Evolutionary conservation across 1,140 invertebrate species (phyloP).

Genomic region (Megathymus violae): DNA sequence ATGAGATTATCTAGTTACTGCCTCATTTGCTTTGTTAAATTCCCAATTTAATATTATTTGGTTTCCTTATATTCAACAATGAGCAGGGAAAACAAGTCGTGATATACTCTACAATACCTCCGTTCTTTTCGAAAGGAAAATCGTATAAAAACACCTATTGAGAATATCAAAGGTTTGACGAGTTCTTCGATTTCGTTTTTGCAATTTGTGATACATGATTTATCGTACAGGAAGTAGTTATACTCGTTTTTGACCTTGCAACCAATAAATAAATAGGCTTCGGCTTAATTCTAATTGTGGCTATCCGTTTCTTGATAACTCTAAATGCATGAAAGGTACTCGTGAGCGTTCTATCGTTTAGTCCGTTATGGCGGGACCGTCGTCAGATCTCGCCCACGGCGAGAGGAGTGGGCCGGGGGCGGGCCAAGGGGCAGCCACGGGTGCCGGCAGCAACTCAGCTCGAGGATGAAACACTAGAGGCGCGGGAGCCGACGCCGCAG

Average conservation of each 20-base stretch:
- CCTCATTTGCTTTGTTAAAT: too few relatives aligned
- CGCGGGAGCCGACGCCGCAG: slow-evolving; percentile 55
- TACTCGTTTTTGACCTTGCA: not conserved
- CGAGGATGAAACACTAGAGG: slow-evolving; percentile 68
- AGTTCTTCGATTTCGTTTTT: too few relatives aligned
- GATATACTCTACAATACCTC: too few relatives aligned
- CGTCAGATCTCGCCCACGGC: slow-evolving; percentile 74
- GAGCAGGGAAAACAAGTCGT: too few relatives aligned
- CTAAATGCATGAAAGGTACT: slow-evolving; percentile 36
- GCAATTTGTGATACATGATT: not conserved
- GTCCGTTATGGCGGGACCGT: slow-evolving; percentile 71
- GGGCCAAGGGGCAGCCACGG: slow-evolving; percentile 67
- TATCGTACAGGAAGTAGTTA: not conserved
- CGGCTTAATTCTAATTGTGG: not conserved
- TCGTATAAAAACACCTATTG: not conserved
- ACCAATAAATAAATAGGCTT: slow-evolving; percentile 5
- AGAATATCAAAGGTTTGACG: not conserved
- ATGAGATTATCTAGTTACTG: too few relatives aligned
- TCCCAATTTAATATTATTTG: too few relatives aligned
- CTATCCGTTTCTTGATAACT: slow-evolving; percentile 1
- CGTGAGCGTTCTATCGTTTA: slow-evolving; percentile 38
- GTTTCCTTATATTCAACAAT: too few relatives aligned
- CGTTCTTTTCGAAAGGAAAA: too few relatives aligned
- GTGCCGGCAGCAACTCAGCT: slow-evolving; percentile 71
- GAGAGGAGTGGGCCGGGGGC: slow-evolving; percentile 67